These are phyloP conservation scores for Fragum sueziense DNA, from an alignment of 2,888 invertebrate genomes.

Conservation along the genomic window DNA sequence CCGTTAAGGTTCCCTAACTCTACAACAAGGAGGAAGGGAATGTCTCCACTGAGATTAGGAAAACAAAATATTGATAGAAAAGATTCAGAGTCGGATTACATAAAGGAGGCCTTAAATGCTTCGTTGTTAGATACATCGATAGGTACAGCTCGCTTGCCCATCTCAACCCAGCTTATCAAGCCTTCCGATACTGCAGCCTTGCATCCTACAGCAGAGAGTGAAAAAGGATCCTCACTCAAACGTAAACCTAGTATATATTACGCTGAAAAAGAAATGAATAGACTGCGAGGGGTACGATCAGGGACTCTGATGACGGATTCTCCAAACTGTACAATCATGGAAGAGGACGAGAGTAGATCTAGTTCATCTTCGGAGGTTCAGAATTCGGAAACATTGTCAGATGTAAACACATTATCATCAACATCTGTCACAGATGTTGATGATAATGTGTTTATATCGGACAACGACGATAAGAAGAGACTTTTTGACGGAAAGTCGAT, in stretches of 20 bases:
- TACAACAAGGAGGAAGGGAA: slow-evolving; percentile 66
- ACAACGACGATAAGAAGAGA: slow-evolving; percentile 4
- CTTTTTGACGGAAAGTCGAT: slow-evolving; percentile 43
- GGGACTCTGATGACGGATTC: background rate
- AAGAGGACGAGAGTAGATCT: slow-evolving; percentile 9
- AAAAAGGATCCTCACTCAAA: slow-evolving; percentile 40
- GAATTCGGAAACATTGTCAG: background rate
- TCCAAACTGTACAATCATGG: slow-evolving; percentile 3
- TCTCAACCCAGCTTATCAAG: slow-evolving; percentile 71
- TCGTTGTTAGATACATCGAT: slow-evolving; percentile 51
- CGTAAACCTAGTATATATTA: slow-evolving; percentile 69
- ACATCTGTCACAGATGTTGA: background rate
- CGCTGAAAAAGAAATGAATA: slow-evolving; percentile 48
- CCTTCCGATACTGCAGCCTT: slow-evolving; percentile 59
- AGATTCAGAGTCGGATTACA: slow-evolving; percentile 43
- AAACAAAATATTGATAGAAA: slow-evolving; percentile 54
- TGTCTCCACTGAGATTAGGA: slow-evolving; percentile 76
- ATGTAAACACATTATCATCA: background rate
- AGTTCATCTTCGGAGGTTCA: background rate
- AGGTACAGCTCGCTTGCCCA: slow-evolving; percentile 68
- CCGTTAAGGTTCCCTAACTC: slow-evolving; percentile 74
- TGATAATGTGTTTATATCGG: slow-evolving; percentile 32
- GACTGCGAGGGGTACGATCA: background rate
- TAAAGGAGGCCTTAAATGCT: slow-evolving; percentile 41
- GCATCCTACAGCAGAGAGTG: background rate